Percentiles rank a stretch among this genome's conserved stretches.
Conservation (phyloP, 2,888 invertebrate species). For the Chloromyia formosa region DNA sequence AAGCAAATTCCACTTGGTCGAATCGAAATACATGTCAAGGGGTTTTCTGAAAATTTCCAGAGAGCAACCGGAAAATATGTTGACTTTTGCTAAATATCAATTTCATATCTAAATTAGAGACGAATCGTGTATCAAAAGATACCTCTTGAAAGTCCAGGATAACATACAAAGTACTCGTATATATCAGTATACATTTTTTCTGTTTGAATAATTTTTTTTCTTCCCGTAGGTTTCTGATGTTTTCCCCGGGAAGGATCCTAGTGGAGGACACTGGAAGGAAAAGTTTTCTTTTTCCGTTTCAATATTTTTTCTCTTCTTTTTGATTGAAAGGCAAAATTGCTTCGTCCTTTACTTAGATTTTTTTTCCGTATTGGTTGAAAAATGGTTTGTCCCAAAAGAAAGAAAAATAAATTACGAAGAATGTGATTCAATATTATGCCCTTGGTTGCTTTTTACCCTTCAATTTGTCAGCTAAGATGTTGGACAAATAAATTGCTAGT, state of each 20-base stretch:
- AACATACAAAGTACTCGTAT: not conserved
- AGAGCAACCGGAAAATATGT: not conserved
- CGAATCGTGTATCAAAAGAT: not conserved
- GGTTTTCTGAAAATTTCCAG: not conserved
- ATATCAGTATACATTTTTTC: not conserved
- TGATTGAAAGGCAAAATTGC: not conserved
- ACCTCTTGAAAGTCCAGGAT: not conserved
- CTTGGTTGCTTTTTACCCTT: conserved; percentile 6
- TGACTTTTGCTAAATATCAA: not conserved
- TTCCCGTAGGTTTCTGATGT: not conserved
- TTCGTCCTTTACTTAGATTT: not conserved
- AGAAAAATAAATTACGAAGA: not conserved
- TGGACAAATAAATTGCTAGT: not conserved
- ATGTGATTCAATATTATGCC: conserved; percentile 1
- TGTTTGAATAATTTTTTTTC: not conserved
- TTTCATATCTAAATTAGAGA: conserved; percentile 1
- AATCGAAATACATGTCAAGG: not conserved
- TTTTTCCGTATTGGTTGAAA: not conserved
- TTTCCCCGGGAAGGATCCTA: no score
- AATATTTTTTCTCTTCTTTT: not conserved
- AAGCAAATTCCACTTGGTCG: not conserved
- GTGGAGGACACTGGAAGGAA: no score
- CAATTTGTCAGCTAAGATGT: conserved; percentile 7
- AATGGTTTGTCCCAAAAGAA: not conserved
- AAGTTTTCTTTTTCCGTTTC: not conserved